Percentiles rank a stretch among this genome's conserved stretches.
Conservation (phyloP, 2,797 vertebrate genomes). For the Eulemur albifrons region DNA sequence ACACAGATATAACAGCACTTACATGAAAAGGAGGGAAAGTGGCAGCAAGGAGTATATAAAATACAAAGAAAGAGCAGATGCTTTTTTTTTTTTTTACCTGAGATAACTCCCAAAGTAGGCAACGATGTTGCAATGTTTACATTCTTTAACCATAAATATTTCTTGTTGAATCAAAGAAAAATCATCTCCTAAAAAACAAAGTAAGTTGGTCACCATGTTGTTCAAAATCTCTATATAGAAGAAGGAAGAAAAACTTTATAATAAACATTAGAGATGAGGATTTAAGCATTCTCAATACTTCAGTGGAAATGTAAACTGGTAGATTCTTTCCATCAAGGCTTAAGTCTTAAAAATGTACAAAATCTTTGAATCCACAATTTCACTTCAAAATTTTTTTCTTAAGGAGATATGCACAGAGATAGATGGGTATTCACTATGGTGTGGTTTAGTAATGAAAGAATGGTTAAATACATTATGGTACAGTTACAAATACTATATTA, state of each 20-base stretch:
- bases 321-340: background rate
- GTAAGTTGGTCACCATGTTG: slow-evolving; percentile 4
- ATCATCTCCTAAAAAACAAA: slow-evolving; percentile 93
- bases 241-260: background rate
- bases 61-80: background rate
- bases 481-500: background rate
- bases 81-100: slow-evolving; percentile 87
- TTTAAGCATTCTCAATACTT: slow-evolving; percentile 14
- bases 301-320: background rate
- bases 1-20: background rate
- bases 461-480: background rate
- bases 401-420: background rate
- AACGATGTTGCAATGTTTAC: slow-evolving; percentile 98
- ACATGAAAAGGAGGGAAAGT: background rate
- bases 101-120: slow-evolving; percentile 99
- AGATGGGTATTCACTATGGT: background rate
- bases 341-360: background rate
- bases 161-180: slow-evolving; percentile 99
- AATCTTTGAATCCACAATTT: background rate
- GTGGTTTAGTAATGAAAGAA: background rate
- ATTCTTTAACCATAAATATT: slow-evolving; percentile 99
- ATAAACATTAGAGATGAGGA: slow-evolving; percentile 27
- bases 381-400: background rate
- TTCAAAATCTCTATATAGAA: fast-evolving
- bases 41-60: background rate